A percentile compares a stretch with the other conserved stretches of the same genome.
Conservation (phyloP, 2,113 vertebrate species). For the Chionomys nivalis region DNA sequence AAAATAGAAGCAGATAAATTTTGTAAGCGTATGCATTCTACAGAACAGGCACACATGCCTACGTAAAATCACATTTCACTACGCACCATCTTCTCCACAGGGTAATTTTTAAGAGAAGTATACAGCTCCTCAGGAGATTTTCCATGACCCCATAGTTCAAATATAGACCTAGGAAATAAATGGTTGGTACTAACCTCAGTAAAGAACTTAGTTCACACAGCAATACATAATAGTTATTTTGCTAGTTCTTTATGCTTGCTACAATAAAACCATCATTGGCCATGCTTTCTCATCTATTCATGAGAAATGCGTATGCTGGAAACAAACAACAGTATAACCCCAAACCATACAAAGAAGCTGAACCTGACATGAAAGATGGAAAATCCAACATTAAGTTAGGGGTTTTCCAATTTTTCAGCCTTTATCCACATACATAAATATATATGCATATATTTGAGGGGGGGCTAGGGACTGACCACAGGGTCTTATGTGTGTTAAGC, state of each 20-base stretch:
- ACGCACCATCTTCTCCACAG: constrained; percentile 92
- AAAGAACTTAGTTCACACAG: neutral
- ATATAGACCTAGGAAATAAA: constrained; percentile 91
- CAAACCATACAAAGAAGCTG: constrained; percentile 10
- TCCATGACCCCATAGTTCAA: constrained; percentile 98
- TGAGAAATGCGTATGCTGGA: neutral
- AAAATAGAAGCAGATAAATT: constrained; percentile 72
- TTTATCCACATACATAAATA: neutral
- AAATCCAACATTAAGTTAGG: neutral
- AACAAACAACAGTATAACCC: neutral
- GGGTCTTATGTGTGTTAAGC: too few species aligned
- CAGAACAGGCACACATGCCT: neutral
- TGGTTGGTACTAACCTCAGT: constrained; percentile 50
- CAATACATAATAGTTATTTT: neutral
- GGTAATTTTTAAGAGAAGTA: constrained; percentile 91
- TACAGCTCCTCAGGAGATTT: constrained; percentile 90
- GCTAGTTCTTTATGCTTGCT: neutral
- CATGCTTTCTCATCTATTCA: constrained; percentile 15
- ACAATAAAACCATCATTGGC: neutral
- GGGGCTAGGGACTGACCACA: too few species aligned
- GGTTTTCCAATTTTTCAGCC: constrained; percentile 36
- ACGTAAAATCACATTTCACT: neutral
- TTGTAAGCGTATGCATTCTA: constrained; percentile 44
- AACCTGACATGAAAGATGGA: neutral
- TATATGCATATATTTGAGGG: neutral